These are phyloP conservation scores for Lepus townsendii DNA, from an alignment of 2,797 vertebrate genomes.

Conservation along the genomic window DNA sequence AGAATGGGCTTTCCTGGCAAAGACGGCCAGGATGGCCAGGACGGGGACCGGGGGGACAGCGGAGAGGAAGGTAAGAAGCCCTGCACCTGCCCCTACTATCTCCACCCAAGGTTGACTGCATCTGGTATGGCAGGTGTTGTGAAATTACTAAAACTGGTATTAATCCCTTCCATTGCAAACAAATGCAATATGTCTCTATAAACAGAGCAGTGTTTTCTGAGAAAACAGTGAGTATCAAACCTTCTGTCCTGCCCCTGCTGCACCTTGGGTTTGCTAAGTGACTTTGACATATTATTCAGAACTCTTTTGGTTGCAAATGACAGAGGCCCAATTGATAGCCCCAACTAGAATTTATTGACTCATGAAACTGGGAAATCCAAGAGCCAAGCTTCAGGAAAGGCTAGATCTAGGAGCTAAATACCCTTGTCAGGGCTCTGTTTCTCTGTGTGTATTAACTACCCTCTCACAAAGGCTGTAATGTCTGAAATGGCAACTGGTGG, in stretches of 20 bases:
- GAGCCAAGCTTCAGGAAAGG: not conserved
- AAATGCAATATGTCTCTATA: constrained; percentile 4
- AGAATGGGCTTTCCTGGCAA: constrained; percentile 95
- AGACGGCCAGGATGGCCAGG: constrained; percentile 95
- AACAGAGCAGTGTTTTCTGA: not conserved
- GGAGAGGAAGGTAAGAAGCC: constrained; percentile 92
- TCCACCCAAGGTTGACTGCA: not conserved
- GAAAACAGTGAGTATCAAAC: not conserved
- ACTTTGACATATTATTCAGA: constrained; percentile 23
- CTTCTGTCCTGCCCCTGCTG: not conserved
- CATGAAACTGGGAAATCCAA: not conserved
- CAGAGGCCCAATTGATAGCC: not conserved
- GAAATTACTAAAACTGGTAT: not conserved
- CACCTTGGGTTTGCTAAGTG: not conserved
- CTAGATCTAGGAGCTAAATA: not conserved
- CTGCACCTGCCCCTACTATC: not conserved
- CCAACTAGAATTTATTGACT: not conserved
- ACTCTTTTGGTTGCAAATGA: not conserved
- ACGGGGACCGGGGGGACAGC: constrained; percentile 92
- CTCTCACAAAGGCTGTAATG: not conserved
- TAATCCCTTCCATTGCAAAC: not conserved
- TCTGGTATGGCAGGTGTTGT: not conserved
- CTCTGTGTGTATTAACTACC: not conserved
- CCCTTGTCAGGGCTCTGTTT: not conserved
- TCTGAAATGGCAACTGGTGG: not conserved